These are phyloP conservation scores for Drosophila nannoptera DNA, from an alignment of 1,140 invertebrate genomes.

Conservation along the genomic window DNA sequence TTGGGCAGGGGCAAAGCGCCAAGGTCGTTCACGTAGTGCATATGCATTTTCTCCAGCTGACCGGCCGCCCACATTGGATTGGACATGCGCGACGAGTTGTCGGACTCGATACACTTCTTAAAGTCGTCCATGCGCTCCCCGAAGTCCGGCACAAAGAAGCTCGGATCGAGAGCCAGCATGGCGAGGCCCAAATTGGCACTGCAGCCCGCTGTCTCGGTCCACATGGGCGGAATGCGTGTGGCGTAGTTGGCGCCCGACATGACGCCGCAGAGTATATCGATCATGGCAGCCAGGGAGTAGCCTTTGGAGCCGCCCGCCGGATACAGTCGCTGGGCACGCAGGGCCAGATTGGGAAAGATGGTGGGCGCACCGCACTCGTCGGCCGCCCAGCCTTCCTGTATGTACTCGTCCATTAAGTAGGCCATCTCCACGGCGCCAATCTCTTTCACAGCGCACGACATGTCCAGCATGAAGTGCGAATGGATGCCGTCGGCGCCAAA, in stretches of 20 bases:
- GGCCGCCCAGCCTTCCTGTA: slow-evolving; percentile 90
- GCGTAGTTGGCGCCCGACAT: slow-evolving; percentile 48
- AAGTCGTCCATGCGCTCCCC: slow-evolving; percentile 45
- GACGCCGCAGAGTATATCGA: slow-evolving; percentile 84
- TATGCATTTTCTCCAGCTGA: slow-evolving; percentile 36
- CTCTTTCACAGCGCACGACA: slow-evolving; percentile 90
- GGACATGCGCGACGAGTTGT: neutral
- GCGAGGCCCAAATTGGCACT: slow-evolving; percentile 41
- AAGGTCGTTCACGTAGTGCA: slow-evolving; percentile 43
- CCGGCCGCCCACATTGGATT: slow-evolving; percentile 29
- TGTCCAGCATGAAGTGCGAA: slow-evolving; percentile 92
- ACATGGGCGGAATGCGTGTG: slow-evolving; percentile 27
- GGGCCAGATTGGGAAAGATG: slow-evolving; percentile 82
- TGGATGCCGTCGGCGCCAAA: slow-evolving; percentile 86
- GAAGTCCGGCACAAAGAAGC: slow-evolving; percentile 43
- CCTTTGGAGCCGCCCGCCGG: slow-evolving; percentile 95
- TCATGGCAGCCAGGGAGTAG: slow-evolving; percentile 89
- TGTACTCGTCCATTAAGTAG: slow-evolving; percentile 82
- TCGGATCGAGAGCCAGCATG: slow-evolving; percentile 48
- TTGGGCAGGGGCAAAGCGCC: slow-evolving; percentile 38
- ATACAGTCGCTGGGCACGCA: slow-evolving; percentile 83
- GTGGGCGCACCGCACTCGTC: slow-evolving; percentile 85
- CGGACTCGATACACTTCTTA: slow-evolving; percentile 15
- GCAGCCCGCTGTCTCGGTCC: neutral
- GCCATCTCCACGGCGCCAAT: slow-evolving; percentile 87